Base-by-base conservation (phyloP, 2,797 vertebrate species). In the Clangula hyemalis region DNA sequence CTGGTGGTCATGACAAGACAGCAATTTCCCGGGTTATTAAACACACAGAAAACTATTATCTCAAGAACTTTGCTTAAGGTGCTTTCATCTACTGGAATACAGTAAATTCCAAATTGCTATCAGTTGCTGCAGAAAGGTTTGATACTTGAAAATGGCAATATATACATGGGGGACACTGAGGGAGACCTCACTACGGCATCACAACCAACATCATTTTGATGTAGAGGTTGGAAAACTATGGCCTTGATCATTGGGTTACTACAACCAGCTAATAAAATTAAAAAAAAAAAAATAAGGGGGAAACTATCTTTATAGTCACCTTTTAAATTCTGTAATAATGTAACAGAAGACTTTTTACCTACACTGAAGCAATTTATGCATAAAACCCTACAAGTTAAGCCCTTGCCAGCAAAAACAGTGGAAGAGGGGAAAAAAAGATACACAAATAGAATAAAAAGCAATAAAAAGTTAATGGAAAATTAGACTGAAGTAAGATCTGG, bases 401-500 rank as follows among this genome's bases (percentile, higher is more conserved):
- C 56, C 25, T 32, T 60, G n/a, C n/a, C 79, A 86, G 87, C 58
- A 95, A 75, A 90, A 94, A 89, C 28, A 85, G 66, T 66, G 64
- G 11, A 95, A 78, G 57, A 88, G 18, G 69, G 54, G 80, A 25
- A 94, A 91, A 87, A 81, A 30, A 75, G 65, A 89, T 57, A 74
- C 3, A 13, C 15, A 53, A 8, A 87, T 17, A 92, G 57, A 85
- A 81, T 24, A 88, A 24, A 39, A 87, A 72, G 72, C 64, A 93
- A 89, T 95, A 95, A 95, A 95, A 93, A 80, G 43, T 27, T 85
- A 96, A 90, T 72, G 69, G 88, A 92, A 97, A 96, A 96, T 95
- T 51, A 91, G 83, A 90, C 85, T 92, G 84, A 84, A 90, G 94
- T 85, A 87, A 93, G 66, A 93, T 27, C 13, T 25, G 58, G 70